Evolutionary conservation across 2,888 invertebrate genomes (phyloP).

Genomic region (Acrobasis repandana): DNA sequence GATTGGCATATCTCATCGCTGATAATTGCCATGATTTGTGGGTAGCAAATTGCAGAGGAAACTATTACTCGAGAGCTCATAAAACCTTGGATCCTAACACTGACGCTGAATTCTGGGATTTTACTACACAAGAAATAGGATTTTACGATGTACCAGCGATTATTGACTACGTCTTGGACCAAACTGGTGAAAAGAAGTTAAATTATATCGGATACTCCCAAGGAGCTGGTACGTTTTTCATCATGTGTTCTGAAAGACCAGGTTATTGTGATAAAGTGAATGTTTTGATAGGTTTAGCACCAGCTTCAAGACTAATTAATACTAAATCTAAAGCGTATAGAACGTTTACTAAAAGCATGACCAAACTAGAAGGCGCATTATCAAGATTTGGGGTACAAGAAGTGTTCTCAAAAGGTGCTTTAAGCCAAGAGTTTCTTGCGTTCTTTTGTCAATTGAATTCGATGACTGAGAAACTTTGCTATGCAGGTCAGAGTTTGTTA

Average conservation of each 20-base stretch:
- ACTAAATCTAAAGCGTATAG: constrained; percentile 54
- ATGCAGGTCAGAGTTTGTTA: constrained; percentile 36
- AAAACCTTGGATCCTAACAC: constrained; percentile 54
- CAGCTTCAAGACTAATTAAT: constrained; percentile 78
- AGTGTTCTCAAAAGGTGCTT: constrained; percentile 50
- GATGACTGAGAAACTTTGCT: constrained; percentile 46
- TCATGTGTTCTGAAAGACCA: constrained; percentile 85
- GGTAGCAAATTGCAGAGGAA: constrained; percentile 57
- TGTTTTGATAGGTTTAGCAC: constrained; percentile 84
- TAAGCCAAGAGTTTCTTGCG: constrained; percentile 50
- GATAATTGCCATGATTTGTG: constrained; percentile 49
- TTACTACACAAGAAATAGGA: constrained; percentile 90
- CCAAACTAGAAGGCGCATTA: constrained; percentile 39
- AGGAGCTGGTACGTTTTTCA: constrained; percentile 86
- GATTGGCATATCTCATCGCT: constrained; percentile 44
- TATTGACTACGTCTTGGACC: constrained; percentile 55
- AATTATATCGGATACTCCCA: constrained; percentile 88
- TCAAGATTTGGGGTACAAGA: constrained; percentile 46
- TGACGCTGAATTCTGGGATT: constrained; percentile 81
- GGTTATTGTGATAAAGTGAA: constrained; percentile 85
- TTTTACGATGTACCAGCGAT: constrained; percentile 88
- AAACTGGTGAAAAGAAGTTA: constrained; percentile 48
- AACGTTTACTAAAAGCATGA: constrained; percentile 33
- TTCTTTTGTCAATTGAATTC: constrained; percentile 54
- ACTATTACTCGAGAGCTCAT: constrained; percentile 81